Evolutionary conservation across 2,797 vertebrate genomes (phyloP).

Genomic region (Phoxinus dragarum): DNA sequence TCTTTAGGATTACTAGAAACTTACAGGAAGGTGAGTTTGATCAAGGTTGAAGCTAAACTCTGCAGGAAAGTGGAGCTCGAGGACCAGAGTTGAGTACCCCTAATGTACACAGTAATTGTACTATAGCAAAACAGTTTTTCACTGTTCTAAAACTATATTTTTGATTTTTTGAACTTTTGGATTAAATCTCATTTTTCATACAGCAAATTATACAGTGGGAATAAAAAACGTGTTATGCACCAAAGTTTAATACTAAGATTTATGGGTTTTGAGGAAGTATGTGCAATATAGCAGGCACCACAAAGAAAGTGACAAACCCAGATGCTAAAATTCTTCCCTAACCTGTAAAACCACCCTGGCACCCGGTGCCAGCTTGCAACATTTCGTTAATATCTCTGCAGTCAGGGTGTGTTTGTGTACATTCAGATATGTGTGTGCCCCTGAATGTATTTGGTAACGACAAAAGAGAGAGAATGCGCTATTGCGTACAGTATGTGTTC

Average conservation of each 20-base stretch:
- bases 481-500: background rate
- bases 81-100: no score
- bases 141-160: no score
- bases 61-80: no score
- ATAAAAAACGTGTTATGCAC: background rate
- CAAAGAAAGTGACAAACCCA: background rate
- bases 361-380: slow-evolving; percentile 11
- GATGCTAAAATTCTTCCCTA: background rate
- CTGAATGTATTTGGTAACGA: background rate
- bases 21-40: no score
- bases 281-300: background rate
- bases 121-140: background rate
- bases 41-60: no score
- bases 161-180: background rate
- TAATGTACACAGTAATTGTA: background rate
- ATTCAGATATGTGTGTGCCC: slow-evolving; percentile 3
- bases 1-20: no score
- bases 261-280: background rate
- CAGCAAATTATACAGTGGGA: no score
- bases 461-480: slow-evolving; percentile 12
- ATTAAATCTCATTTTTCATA: no score
- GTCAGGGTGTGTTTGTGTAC: slow-evolving; percentile 13
- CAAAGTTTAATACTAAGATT: no score
- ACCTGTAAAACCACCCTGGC: slow-evolving; percentile 23
- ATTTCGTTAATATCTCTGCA: background rate